Conservation (phyloP, 2,113 vertebrate genomes). For the Seriola dumerili region DNA sequence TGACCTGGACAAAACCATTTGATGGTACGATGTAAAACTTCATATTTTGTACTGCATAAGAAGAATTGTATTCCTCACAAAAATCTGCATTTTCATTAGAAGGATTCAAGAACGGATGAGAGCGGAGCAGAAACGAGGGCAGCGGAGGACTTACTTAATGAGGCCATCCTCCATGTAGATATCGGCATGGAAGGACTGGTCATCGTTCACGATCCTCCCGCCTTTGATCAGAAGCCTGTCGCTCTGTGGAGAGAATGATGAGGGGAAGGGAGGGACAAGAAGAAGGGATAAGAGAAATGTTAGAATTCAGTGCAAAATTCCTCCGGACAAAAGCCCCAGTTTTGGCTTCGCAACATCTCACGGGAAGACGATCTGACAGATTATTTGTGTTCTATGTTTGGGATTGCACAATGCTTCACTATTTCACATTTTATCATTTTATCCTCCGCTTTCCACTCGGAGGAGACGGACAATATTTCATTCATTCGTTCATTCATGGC, state of each 20-base stretch:
- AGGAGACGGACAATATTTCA: conserved; percentile 51
- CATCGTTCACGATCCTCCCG: conserved; percentile 97
- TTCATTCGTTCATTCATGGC: conserved; percentile 32
- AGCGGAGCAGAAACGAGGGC: conserved; percentile 18
- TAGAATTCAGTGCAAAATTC: neutral
- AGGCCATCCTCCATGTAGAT: conserved; percentile 99
- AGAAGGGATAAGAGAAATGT: neutral
- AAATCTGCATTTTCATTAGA: neutral
- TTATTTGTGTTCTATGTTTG: conserved; percentile 1
- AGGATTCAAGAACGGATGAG: conserved; percentile 15
- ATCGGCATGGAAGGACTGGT: conserved; percentile 96
- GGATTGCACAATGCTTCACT: conserved; percentile 17
- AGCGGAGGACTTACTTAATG: conserved; percentile 91
- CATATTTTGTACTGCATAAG: too few species aligned
- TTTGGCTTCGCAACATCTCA: neutral
- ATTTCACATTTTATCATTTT: conserved; percentile 14
- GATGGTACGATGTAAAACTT: neutral
- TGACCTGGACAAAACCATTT: neutral
- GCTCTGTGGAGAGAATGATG: conserved; percentile 84
- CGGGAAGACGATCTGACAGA: neutral
- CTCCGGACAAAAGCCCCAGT: conserved; percentile 7
- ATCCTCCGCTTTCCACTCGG: conserved; percentile 8
- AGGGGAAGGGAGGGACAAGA: neutral
- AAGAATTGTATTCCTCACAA: too few species aligned
- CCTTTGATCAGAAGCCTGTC: conserved; percentile 98